Evolutionary conservation across 2,113 vertebrate species (phyloP).

Genomic region (Tiliqua scincoides): DNA sequence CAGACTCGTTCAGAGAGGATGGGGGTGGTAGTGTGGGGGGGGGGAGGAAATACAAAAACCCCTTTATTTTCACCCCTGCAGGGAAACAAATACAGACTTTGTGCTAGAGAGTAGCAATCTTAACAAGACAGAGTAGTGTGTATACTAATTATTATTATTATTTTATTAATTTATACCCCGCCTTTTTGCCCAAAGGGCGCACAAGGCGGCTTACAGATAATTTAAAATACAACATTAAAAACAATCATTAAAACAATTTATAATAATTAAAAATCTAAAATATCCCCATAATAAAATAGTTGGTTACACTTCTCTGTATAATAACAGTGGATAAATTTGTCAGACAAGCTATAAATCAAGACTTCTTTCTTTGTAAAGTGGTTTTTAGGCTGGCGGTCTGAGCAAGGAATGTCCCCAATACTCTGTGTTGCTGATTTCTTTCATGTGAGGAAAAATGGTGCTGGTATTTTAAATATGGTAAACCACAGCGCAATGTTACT

Average conservation of each 20-base stretch:
- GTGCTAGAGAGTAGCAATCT: constrained; percentile 82
- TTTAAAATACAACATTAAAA: no score
- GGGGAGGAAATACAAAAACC: constrained; percentile 84
- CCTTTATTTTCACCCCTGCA: constrained; percentile 87
- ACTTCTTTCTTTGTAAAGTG: rapidly evolving
- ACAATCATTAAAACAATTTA: no score
- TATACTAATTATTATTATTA: no score
- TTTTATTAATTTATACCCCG: no score
- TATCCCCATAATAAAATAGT: constrained; percentile 21
- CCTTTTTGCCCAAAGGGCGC: no score
- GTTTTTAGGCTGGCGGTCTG: background rate
- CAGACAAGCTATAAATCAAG: background rate
- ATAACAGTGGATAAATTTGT: constrained; percentile 56
- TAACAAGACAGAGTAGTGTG: constrained; percentile 72
- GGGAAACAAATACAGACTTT: constrained; percentile 90
- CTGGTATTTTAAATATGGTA: no score
- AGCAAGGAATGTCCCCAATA: background rate
- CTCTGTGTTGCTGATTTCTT: background rate
- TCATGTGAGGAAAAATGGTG: background rate
- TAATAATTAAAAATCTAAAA: no score
- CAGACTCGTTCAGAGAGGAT: constrained; percentile 74
- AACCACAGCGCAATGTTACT: no score
- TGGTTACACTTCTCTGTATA: constrained; percentile 57
- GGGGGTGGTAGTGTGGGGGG: constrained; percentile 55
- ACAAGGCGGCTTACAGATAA: no score